Evolutionary conservation across 53 echinoderm and acorn worm genomes (phyloP), one percentile per base, ranked within the genome.

Genomic region (Temnopleurus reevesii): DNA sequence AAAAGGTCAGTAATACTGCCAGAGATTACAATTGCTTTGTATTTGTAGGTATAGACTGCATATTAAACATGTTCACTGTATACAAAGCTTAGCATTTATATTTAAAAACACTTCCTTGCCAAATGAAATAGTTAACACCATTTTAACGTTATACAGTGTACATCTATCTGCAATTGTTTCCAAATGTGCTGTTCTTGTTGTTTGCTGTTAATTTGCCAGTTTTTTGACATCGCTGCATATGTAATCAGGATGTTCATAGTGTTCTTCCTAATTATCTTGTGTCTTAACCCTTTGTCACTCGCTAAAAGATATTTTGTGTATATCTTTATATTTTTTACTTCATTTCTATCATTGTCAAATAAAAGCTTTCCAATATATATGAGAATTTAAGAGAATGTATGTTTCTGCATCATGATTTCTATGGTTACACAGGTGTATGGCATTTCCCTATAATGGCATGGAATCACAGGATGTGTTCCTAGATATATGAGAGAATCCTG

Each of bases 281-380:
- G 71, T 71, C 21, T 27, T 33, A 15, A 61, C n/a, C n/a, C 33
- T 31, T 30, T 63, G 63, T 63, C 5, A 18, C 71, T 41, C 15
- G 38, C 38, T 7, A 41, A 36, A 71, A 71, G 71, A 71, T 71
- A 71, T 71, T 71, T 41, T 41, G 71, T 71, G 71, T 79, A 79
- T 79, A 79, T 79, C 79, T 79, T 79, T 51, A 79, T 79, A 79
- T 79, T 47, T 77, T 79, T 79, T 79, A 79, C 79, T 49, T 79
- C 49, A 29, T 9, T 46, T 35, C 2, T 51, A 29, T 79, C 26
- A 24, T 44, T 79, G 79, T 34, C 12, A 79, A 79, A 49, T 79
- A 79, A 79, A 59, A 71, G 71, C 71, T 71, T 71, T 71, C n/a
- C 71, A 71, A 41, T n/a, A 41, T 49, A 15, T n/a, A 49, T 71